phyloP scores from a whole-genome alignment of 2,113 vertebrate genomes.

The Pterocles orientalis region DNA sequence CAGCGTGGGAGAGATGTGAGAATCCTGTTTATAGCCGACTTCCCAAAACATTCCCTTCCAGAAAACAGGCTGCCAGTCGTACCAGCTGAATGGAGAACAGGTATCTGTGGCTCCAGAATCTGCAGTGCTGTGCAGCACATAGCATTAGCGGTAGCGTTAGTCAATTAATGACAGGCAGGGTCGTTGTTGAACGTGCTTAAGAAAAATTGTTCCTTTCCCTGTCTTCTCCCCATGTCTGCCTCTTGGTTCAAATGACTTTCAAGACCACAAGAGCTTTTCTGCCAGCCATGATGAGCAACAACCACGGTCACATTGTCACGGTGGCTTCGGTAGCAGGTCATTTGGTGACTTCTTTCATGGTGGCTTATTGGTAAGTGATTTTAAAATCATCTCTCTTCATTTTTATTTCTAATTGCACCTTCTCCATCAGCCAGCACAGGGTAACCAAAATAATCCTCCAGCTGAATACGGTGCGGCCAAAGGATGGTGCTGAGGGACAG shows the following conservation, averaged over 20 bases:
- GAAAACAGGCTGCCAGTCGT: too few species aligned
- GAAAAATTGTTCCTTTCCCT: background rate
- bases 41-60: too few species aligned
- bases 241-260: background rate
- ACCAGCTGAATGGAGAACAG: too few species aligned
- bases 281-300: slow-evolving; percentile 77
- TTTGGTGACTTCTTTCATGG: slow-evolving; percentile 40
- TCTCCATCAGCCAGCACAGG: background rate
- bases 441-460: background rate
- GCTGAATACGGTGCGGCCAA: rapidly evolving
- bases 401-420: background rate
- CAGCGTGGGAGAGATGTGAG: too few species aligned
- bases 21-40: too few species aligned
- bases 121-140: too few species aligned
- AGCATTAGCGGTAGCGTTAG: too few species aligned
- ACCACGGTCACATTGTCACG: slow-evolving; percentile 75
- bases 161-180: too few species aligned
- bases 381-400: background rate
- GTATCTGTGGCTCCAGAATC: too few species aligned
- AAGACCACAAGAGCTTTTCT: slow-evolving; percentile 80
- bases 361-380: slow-evolving; percentile 75
- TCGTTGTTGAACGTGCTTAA: too few species aligned
- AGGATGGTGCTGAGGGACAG: too few species aligned
- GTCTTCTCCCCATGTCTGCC: background rate
- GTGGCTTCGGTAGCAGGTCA: slow-evolving; percentile 73